A percentile compares a stretch with the other conserved stretches of the same genome.
These are phyloP conservation scores for Lepidurus arcticus DNA, from an alignment of 1,140 invertebrate genomes.

Conservation along the genomic window DNA sequence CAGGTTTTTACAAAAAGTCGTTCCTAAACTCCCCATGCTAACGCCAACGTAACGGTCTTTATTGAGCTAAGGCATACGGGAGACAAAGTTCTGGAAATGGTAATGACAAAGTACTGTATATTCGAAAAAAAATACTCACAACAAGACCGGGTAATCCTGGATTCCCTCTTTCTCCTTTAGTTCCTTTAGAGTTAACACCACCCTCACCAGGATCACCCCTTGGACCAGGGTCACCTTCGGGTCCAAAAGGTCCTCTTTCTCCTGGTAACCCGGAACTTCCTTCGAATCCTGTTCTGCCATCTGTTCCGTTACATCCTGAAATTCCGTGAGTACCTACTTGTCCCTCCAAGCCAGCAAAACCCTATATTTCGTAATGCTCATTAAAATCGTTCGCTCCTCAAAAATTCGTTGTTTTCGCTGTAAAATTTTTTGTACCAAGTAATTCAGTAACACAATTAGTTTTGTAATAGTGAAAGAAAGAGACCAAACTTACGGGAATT, in stretches of 20 bases:
- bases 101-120: no score
- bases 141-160: constrained; percentile 49
- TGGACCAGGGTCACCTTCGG: constrained; percentile 51
- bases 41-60: no score
- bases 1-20: no score
- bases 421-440: not conserved
- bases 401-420: no score
- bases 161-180: constrained; percentile 65
- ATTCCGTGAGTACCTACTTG: constrained; percentile 60
- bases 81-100: no score
- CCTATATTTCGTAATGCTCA: constrained; percentile 46
- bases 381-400: no score
- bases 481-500: constrained; percentile 51
- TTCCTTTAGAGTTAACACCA: constrained; percentile 70
- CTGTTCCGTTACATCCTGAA: constrained; percentile 77
- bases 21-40: no score
- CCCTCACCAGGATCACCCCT: constrained; percentile 72
- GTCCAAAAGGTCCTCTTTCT: constrained; percentile 43
- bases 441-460: not conserved
- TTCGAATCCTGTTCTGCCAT: constrained; percentile 53
- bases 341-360: constrained; percentile 57
- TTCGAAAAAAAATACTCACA: constrained; percentile 15
- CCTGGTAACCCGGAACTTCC: constrained; percentile 49
- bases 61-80: no score
- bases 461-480: not conserved